These are phyloP conservation scores for Mercenaria mercenaria DNA, from an alignment of 1,140 invertebrate species.

Conservation along the genomic window DNA sequence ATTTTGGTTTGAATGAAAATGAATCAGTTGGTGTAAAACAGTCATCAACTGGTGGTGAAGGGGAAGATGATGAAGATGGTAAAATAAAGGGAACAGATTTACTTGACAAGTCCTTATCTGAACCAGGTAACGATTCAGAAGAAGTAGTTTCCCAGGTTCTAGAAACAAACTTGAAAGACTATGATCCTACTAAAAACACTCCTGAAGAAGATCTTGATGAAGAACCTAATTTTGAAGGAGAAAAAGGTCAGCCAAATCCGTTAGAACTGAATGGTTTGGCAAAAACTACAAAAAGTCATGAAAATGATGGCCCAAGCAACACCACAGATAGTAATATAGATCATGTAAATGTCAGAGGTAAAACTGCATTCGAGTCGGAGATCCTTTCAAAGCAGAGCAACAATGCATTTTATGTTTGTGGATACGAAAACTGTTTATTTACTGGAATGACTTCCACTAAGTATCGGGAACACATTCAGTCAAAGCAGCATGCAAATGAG, in stretches of 20 bases:
- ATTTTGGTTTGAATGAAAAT: not conserved
- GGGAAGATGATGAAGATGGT: slow-evolving; percentile 25
- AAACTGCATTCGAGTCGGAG: slow-evolving; percentile 14
- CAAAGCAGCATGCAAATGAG: slow-evolving; percentile 42
- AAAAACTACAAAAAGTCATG: not conserved
- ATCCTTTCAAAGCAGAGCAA: slow-evolving; percentile 5
- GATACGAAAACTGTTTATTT: slow-evolving; percentile 55
- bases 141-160: slow-evolving; percentile 19
- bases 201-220: not conserved
- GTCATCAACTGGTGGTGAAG: not conserved
- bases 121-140: slow-evolving; percentile 36
- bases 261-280: not conserved
- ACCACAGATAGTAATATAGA: not conserved
- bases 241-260: not conserved
- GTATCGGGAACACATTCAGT: slow-evolving; percentile 50
- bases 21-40: not conserved
- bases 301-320: not conserved
- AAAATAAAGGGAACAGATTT: not conserved
- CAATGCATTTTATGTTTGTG: slow-evolving; percentile 57
- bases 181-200: slow-evolving; percentile 18
- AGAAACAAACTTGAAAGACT: slow-evolving; percentile 32
- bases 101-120: slow-evolving; percentile 22
- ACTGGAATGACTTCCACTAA: slow-evolving; percentile 33
- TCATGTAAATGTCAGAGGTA: not conserved
- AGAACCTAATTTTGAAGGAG: not conserved